phyloP scores from a whole-genome alignment of 2,888 invertebrate genomes.

The Thysanoteuthis rhombus region DNA sequence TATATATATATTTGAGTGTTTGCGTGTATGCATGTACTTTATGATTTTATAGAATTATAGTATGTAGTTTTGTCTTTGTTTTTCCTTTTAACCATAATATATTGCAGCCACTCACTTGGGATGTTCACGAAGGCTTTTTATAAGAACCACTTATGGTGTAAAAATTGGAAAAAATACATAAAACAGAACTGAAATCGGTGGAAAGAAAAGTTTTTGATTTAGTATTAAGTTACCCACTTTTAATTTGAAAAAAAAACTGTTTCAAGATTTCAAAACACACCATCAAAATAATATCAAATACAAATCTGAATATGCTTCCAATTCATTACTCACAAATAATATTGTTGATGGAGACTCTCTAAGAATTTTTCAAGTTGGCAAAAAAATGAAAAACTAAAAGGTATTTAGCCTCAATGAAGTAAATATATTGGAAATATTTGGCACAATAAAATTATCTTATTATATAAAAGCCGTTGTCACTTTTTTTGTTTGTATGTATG shows the following conservation, averaged over 20 bases:
- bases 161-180: too few relatives aligned
- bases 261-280: too few relatives aligned
- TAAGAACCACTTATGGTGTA: not conserved
- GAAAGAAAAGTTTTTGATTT: too few relatives aligned
- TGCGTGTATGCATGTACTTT: not conserved
- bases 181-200: too few relatives aligned
- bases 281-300: not conserved
- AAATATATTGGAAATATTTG: not conserved
- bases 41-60: not conserved
- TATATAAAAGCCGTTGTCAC: too few relatives aligned
- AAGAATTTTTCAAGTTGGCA: not conserved
- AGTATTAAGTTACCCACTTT: too few relatives aligned
- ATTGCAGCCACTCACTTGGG: not conserved
- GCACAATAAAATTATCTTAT: not conserved
- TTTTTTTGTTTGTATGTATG: too few relatives aligned
- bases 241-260: too few relatives aligned
- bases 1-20: not conserved
- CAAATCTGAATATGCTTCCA: not conserved
- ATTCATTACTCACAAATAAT: not conserved
- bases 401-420: not conserved
- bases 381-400: not conserved
- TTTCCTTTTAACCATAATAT: not conserved
- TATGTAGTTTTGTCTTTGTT: not conserved
- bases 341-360: not conserved
- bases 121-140: not conserved